Conservation (phyloP, 2,888 invertebrate species). For the Octonoba sinensis region DNA sequence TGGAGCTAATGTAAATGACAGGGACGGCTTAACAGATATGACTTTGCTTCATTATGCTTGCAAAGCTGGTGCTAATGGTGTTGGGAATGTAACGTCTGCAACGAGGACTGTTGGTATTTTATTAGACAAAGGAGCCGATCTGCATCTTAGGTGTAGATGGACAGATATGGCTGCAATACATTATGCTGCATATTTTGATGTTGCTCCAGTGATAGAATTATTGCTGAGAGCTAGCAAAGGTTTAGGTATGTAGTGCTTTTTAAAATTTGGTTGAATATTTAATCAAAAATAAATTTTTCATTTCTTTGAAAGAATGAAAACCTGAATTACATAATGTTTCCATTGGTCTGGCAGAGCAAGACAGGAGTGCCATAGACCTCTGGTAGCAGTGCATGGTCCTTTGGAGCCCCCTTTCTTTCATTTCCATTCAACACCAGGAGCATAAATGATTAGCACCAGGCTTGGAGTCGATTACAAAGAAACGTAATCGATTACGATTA, state of each 20-base stretch:
- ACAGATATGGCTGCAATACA: constrained; percentile 74
- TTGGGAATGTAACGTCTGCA: constrained; percentile 69
- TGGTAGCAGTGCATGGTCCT: too few relatives aligned
- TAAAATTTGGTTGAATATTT: too few relatives aligned
- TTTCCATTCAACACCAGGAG: too few relatives aligned
- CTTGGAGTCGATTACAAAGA: too few relatives aligned
- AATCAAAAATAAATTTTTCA: too few relatives aligned
- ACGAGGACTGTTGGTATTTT: constrained; percentile 68
- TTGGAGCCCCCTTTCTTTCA: too few relatives aligned
- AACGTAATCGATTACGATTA: too few relatives aligned
- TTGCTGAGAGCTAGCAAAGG: constrained; percentile 61
- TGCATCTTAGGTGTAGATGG: constrained; percentile 73
- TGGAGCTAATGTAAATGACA: constrained; percentile 73
- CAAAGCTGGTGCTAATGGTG: constrained; percentile 73
- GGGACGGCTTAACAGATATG: constrained; percentile 74
- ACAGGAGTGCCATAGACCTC: too few relatives aligned
- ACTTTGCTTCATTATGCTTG: constrained; percentile 74
- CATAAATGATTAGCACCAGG: too few relatives aligned
- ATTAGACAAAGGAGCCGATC: constrained; percentile 71
- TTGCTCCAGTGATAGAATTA: constrained; percentile 68
- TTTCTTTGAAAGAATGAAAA: too few relatives aligned
- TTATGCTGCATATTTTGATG: constrained; percentile 74
- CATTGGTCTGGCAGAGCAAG: too few relatives aligned
- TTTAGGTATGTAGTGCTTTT: constrained; percentile 25
- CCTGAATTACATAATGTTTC: too few relatives aligned